Base-by-base conservation (phyloP, 2,113 vertebrate species). In the Carettochelys insculpta region DNA sequence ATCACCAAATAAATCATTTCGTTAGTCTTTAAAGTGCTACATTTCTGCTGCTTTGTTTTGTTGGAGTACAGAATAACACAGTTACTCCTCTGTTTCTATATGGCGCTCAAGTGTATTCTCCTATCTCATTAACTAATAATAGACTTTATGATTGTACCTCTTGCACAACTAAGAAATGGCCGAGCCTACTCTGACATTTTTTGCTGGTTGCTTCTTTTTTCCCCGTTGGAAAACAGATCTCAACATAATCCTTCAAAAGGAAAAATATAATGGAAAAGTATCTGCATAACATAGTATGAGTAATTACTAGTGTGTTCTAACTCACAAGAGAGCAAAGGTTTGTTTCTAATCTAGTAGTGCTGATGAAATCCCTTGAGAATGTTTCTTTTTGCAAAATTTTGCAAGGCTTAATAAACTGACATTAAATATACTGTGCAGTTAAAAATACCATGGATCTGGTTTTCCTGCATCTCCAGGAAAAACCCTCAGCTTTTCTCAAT, bases 341-440 rank as follows among this genome's bases (percentile, higher is more conserved):
- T 81, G 3, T 17, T 89, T 13, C 41, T 88, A 76, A 86, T 92
- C 38, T 45, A 89, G 48, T 31, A 82, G 13, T 41, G 19, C 20
- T 82, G 84, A 80, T 89, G 48, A 17, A 0, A 7, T 75, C 86
- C 91, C 82, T 78, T 20, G 76, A 51, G 50, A 17, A 10, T 48
- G n/a, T 68, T 51, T 22, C 5, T 92, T 52, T 77, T 11, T 86
- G 91, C 73, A 17, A 93, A 89, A 75, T 54, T 43, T 2, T 17
- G 29, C 34, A 73, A 83, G 89, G 27, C n/a, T 89, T 83, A 88
- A 94, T 77, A 89, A 80, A 52, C 77, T 94, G 88, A 84, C 71
- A 54, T 43, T 82, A 48, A 27, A 6, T 52, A 34, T 38, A 22
- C 61, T 20, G 43, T 47, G 82, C 80, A 80, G 50, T 65, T 47